These are phyloP conservation scores for Lutra lutra DNA, from an alignment of 2,797 vertebrate species.

Conservation along the genomic window DNA sequence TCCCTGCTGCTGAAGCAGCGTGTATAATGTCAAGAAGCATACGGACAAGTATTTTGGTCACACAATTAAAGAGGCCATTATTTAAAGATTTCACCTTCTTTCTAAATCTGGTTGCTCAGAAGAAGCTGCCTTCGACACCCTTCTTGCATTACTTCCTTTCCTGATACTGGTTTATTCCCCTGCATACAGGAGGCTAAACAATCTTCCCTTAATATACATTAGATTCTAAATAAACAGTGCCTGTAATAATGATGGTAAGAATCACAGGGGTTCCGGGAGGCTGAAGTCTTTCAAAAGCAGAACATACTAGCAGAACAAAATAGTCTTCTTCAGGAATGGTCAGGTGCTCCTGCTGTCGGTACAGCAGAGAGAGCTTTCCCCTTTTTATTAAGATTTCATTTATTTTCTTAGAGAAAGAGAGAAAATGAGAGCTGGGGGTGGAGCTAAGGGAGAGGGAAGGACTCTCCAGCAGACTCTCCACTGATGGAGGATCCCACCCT, in stretches of 20 bases:
- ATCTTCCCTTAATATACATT: background rate
- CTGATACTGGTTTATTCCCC: background rate
- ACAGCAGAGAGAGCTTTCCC: background rate
- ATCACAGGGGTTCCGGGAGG: background rate
- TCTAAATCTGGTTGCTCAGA: background rate
- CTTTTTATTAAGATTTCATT: background rate
- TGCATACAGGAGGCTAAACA: background rate
- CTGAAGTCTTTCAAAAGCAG: background rate
- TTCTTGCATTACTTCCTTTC: background rate
- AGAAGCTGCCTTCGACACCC: background rate
- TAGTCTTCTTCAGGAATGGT: background rate
- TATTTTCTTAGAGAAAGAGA: background rate
- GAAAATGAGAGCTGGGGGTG: background rate
- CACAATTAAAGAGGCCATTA: background rate
- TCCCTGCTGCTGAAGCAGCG: background rate
- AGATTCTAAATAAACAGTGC: background rate
- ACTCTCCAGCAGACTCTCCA: background rate
- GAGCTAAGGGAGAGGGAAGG: background rate
- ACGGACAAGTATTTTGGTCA: background rate
- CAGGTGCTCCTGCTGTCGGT: background rate
- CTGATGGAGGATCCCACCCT: background rate
- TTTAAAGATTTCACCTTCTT: slow-evolving; percentile 20
- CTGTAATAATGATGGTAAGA: background rate
- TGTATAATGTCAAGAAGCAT: background rate
- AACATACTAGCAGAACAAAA: background rate